Conservation (phyloP, 1,140 invertebrate genomes). For the Dinothrombium tinctorium region DNA sequence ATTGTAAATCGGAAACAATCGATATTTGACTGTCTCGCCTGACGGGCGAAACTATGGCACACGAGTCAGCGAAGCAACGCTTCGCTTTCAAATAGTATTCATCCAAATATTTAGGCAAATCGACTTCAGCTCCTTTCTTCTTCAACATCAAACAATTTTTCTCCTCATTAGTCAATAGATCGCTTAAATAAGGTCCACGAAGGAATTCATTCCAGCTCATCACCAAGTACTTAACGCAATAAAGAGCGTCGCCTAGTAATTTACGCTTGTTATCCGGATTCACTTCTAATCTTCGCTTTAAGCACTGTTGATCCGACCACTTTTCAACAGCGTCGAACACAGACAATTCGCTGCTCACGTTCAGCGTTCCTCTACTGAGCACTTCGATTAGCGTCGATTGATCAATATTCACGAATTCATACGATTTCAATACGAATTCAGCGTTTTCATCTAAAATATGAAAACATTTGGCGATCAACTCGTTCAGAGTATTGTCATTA, state of each 20-base stretch:
- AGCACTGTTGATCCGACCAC: constrained; percentile 40
- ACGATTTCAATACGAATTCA: constrained; percentile 31
- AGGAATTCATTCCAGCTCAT: constrained; percentile 35
- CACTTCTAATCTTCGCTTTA: constrained; percentile 32
- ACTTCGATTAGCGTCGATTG: constrained; percentile 32
- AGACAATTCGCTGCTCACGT: constrained; percentile 14
- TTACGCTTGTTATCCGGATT: constrained; percentile 31
- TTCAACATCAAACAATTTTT: no score
- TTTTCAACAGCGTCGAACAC: constrained; percentile 20
- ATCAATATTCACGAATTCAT: constrained; percentile 36
- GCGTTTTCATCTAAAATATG: constrained; percentile 34
- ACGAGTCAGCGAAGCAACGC: no score
- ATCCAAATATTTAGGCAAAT: no score
- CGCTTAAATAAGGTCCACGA: constrained; percentile 22
- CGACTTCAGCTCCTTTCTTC: no score
- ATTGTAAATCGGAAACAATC: no score
- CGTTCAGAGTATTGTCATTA: constrained; percentile 18
- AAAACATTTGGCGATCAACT: constrained; percentile 33
- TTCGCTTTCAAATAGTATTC: no score
- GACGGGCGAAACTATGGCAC: no score
- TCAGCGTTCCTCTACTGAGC: constrained; percentile 26
- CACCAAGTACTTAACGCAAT: constrained; percentile 35
- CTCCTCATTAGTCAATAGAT: constrained; percentile 21
- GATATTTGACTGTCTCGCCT: no score
- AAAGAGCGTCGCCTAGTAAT: constrained; percentile 34